Base-by-base conservation (phyloP, 2,888 invertebrate species). In the Aspidiotus rigidus region DNA sequence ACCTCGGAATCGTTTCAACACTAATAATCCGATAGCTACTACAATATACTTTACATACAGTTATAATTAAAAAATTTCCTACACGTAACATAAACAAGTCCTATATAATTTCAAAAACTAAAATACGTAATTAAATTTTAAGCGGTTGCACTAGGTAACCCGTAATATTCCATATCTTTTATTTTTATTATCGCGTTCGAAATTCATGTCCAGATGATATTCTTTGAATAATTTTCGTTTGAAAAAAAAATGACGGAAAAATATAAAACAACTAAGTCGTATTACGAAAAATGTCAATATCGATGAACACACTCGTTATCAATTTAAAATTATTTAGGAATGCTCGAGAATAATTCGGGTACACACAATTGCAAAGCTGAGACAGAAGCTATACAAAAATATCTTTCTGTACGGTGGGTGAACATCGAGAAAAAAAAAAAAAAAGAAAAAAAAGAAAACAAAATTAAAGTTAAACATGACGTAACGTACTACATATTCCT, bases 351-450 rank as follows among this genome's bases (percentile, higher is more conserved):
- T 49, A 49, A 13, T 49, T 28, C 28, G 28, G 28, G 49, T 11
- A 49, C 49, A 49, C 49, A 49, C 49, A 49, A 56, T 16, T 56
- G 56, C 56, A 56, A 56, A 17, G 56, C 56, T 16, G 56, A 15
- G 16, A 15, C n/a, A 16, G 10, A 56, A 56, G 56, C 56, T 56
- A 56, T 16, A 56, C 56, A 56, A 56, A 16, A 15, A 56, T 53
- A 53, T 28, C 56, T 56, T 56, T 17, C 56, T 17, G 56, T 15
- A 66, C 57, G 66, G 66, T 66, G 66, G 66, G 66, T 66, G 66
- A 57, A 57, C 17, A 28, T 57, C 42, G 59, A 44, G 49, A 28
- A 55, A 55, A 40, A 64, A 39, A 55, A 55, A 56, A 56, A 16
- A 56, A 16, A 15, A 53, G 56, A 64, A 49, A 55, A 28, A 64